Evolutionary conservation across 2,113 vertebrate genomes (phyloP).

Genomic region (Saguinus midas): DNA sequence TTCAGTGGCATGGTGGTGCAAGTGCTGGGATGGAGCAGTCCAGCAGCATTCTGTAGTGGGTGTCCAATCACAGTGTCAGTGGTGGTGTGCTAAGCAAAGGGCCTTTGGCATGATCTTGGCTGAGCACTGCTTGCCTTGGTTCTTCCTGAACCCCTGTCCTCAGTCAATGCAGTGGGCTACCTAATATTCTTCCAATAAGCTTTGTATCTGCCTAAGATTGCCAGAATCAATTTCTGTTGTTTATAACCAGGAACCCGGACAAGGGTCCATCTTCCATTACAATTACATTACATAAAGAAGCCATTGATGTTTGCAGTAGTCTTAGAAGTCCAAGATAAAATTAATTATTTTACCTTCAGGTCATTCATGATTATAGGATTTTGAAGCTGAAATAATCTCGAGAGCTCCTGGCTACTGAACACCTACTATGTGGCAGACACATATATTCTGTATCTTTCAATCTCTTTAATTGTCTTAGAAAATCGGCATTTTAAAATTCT

Average conservation of each 20-base stretch:
- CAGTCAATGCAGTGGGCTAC: background rate
- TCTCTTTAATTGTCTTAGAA: background rate
- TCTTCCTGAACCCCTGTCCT: background rate
- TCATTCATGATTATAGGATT: background rate
- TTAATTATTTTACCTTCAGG: background rate
- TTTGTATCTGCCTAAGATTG: background rate
- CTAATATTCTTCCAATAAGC: background rate
- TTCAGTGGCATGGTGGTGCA: background rate
- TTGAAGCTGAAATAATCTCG: background rate
- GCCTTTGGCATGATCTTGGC: background rate
- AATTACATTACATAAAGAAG: background rate
- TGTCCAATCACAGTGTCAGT: no score
- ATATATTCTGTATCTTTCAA: background rate
- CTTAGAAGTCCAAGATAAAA: background rate
- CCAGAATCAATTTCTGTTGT: background rate
- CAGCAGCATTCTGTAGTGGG: no score
- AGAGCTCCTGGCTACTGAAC: background rate
- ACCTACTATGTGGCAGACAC: background rate
- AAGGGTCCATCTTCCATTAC: background rate
- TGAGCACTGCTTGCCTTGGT: background rate
- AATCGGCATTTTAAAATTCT: background rate
- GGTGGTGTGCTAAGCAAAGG: no score
- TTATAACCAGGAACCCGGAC: background rate
- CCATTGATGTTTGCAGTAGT: background rate
- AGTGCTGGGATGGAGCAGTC: no score